Percentiles rank a stretch among this genome's conserved stretches.
These are phyloP conservation scores for Agrochola litura DNA, from an alignment of 2,888 invertebrate genomes.

Conservation along the genomic window DNA sequence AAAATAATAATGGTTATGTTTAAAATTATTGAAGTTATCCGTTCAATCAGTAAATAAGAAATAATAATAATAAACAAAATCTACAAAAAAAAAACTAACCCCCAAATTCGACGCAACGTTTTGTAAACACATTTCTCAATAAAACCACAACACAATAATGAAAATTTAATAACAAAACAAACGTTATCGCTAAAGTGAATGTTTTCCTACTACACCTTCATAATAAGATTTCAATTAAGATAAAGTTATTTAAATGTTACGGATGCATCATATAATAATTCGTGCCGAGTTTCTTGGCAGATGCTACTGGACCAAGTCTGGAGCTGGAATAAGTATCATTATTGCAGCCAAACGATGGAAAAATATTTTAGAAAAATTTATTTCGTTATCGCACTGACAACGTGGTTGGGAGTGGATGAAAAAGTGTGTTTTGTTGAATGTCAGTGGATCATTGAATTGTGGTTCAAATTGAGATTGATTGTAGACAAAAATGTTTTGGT, in stretches of 20 bases:
- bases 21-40: neutral
- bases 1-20: neutral
- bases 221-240: constrained; percentile 82
- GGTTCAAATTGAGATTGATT: constrained; percentile 41
- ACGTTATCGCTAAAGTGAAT: constrained; percentile 57
- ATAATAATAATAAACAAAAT: constrained; percentile 6
- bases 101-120: neutral
- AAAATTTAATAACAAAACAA: constrained; percentile 51
- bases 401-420: constrained; percentile 18
- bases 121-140: constrained; percentile 6
- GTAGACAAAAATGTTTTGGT: constrained; percentile 16
- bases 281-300: constrained; percentile 80
- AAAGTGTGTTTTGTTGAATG: constrained; percentile 38
- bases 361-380: constrained; percentile 67
- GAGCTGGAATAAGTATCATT: constrained; percentile 71
- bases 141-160: constrained; percentile 38
- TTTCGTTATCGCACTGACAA: constrained; percentile 28
- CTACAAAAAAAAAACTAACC: neutral
- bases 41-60: neutral
- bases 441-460: constrained; percentile 27
- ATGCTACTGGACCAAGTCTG: constrained; percentile 66
- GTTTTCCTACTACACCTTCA: constrained; percentile 60
- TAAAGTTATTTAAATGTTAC: constrained; percentile 81
- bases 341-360: constrained; percentile 74
- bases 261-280: constrained; percentile 82